Evolutionary conservation across 2,797 vertebrate genomes (phyloP).

Genomic region (Allobates femoralis): DNA sequence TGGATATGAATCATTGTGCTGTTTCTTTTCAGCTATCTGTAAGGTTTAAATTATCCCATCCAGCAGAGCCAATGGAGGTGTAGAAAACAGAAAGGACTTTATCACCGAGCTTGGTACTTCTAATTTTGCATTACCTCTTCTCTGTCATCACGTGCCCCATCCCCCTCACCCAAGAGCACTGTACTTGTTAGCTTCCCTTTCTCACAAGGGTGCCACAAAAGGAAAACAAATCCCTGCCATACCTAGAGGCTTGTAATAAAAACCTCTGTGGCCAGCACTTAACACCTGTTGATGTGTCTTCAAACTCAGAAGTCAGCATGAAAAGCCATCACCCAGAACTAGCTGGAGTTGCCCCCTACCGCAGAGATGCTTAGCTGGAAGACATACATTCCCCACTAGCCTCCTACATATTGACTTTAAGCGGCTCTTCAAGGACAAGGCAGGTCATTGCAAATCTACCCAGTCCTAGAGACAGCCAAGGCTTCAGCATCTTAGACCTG

Average conservation of each 20-base stretch:
- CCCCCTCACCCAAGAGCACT: slow-evolving; percentile 37
- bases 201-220: slow-evolving; percentile 24
- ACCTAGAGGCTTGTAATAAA: slow-evolving; percentile 59
- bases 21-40: too few species aligned
- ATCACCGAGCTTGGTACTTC: neutral
- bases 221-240: slow-evolving; percentile 37
- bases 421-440: slow-evolving; percentile 63
- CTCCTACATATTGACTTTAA: slow-evolving; percentile 43
- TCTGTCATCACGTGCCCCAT: slow-evolving; percentile 38
- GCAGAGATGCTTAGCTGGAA: slow-evolving; percentile 2
- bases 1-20: too few species aligned
- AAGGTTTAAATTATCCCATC: neutral
- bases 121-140: slow-evolving; percentile 21
- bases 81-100: neutral
- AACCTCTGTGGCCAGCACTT: slow-evolving; percentile 27
- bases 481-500: slow-evolving; percentile 15
- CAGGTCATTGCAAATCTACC: slow-evolving; percentile 63
- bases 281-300: slow-evolving; percentile 45
- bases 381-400: neutral
- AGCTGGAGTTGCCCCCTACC: neutral
- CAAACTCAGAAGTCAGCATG: slow-evolving; percentile 18
- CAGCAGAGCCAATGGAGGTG: neutral
- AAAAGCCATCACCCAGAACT: slow-evolving; percentile 54
- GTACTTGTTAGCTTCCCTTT: slow-evolving; percentile 28
- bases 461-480: slow-evolving; percentile 33